These are phyloP conservation scores for Spodoptera litura DNA, from an alignment of 1,140 invertebrate species.

Conservation along the genomic window DNA sequence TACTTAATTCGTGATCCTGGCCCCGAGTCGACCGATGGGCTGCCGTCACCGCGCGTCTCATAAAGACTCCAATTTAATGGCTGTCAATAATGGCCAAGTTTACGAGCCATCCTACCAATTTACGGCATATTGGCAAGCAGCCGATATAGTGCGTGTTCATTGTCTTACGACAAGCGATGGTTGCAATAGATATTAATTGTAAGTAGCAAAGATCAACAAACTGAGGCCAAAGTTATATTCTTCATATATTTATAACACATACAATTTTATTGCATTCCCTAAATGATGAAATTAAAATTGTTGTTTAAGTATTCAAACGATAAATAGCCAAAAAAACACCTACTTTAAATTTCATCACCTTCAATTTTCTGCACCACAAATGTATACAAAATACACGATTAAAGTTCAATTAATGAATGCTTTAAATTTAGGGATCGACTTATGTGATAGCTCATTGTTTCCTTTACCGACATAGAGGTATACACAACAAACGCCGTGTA, in stretches of 20 bases:
- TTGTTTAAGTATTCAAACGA: slow-evolving; percentile 12
- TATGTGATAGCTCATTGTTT: neutral
- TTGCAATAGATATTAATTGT: slow-evolving; percentile 29
- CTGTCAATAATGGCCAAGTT: slow-evolving; percentile 80
- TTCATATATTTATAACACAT: slow-evolving; percentile 4
- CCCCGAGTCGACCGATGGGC: slow-evolving; percentile 44
- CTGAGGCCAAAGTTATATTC: neutral
- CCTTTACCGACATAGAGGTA: neutral
- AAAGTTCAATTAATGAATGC: slow-evolving; percentile 1
- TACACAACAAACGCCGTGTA: neutral
- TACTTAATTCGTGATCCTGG: slow-evolving; percentile 42
- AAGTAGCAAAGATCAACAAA: slow-evolving; percentile 10
- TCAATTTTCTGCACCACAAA: slow-evolving; percentile 5
- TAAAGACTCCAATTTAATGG: slow-evolving; percentile 75
- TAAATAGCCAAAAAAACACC: neutral
- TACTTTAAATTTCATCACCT: slow-evolving; percentile 23
- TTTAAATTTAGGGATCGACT: neutral
- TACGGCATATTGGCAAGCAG: slow-evolving; percentile 78
- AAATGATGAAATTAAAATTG: slow-evolving; percentile 13
- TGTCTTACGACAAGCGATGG: slow-evolving; percentile 42
- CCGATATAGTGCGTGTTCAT: slow-evolving; percentile 62
- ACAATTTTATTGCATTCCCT: neutral
- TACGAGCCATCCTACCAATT: slow-evolving; percentile 78
- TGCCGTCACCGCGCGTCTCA: slow-evolving; percentile 66
- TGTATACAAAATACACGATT: slow-evolving; percentile 4